Base-by-base conservation (phyloP, 2,113 vertebrate species). In the Glaucomys volans region DNA sequence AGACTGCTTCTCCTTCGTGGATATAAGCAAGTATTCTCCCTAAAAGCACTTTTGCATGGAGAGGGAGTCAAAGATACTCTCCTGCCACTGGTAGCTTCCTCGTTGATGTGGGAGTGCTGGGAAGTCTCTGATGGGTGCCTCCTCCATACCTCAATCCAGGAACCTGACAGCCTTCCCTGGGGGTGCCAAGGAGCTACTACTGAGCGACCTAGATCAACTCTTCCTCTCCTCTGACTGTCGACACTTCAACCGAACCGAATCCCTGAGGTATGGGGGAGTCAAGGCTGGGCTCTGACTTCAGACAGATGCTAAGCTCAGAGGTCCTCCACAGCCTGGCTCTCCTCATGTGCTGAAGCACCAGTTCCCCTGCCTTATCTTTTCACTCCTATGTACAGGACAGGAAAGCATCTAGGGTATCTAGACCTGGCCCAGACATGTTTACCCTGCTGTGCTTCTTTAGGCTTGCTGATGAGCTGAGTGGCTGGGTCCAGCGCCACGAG, bases 171-270 rank as follows among this genome's bases (percentile, higher is more conserved):
- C 98, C 3, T 98, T 99, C 59, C 98, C 99, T n/a, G 98, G 98
- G 2, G 99, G 98, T 0, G 90, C 99, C 97, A 99, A 99, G 98
- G 99, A 99, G 54, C 96, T 99, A 79, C 98, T 99, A 17, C 98
- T 99, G 52, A 98, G 99, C 92, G 99, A 99, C 97, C 98, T 99
- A 37, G 99, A 99, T 87, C 98, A 99, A 16, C 99, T 99, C 96
- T 99, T 99, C 98, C 98, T 98, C 16, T 98, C 99, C 59, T 99
- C 99, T 0, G 99, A 99, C 96, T 99, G 99, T 94, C 97, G 99
- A 20, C 99, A 99, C 97, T 99, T 99, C 97, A 99, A 99, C 97
- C 99, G 99, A 85, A 99, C 99, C 0, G 99, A 99, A 98, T 99
- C 99, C 0, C 99, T 99, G 90, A 98, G 99, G 99, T 99, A 28